Conservation (phyloP, 2,797 vertebrate genomes). For the Anguilla megastoma region DNA sequence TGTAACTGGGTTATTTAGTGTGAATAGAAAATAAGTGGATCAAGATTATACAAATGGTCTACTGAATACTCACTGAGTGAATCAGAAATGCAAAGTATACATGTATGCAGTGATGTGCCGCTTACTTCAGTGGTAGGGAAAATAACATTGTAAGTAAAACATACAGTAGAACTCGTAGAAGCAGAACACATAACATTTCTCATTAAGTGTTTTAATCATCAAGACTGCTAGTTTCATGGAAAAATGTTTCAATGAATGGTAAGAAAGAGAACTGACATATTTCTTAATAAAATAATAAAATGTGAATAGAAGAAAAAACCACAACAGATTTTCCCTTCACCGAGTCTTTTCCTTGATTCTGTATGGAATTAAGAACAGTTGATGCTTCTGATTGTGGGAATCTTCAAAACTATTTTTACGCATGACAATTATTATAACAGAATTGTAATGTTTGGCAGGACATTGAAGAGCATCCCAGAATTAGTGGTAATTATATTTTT, state of each 20-base stretch:
- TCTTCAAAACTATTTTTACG: not conserved
- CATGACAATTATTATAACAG: not conserved
- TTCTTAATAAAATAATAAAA: too few relatives aligned
- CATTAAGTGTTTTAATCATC: too few relatives aligned
- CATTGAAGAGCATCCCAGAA: not conserved
- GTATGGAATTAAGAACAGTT: not conserved
- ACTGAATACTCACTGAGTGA: too few relatives aligned
- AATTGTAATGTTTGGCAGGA: not conserved
- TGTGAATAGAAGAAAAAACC: not conserved
- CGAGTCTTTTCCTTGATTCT: not conserved
- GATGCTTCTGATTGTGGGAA: not conserved
- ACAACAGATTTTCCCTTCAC: not conserved
- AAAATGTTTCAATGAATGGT: too few relatives aligned
- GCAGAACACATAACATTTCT: too few relatives aligned
- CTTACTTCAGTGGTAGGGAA: too few relatives aligned
- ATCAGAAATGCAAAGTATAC: too few relatives aligned
- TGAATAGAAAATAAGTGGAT: not conserved
- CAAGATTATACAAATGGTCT: not conserved
- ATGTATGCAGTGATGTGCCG: too few relatives aligned
- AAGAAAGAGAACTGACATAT: too few relatives aligned
- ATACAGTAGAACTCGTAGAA: too few relatives aligned
- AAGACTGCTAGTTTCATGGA: too few relatives aligned
- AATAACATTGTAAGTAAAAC: too few relatives aligned
- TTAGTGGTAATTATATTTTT: not conserved
- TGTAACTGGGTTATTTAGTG: not conserved